Evolutionary conservation across 2,888 invertebrate genomes (phyloP), one percentile per base, ranked within the genome.

Genomic region (Lithophane ornitopus): DNA sequence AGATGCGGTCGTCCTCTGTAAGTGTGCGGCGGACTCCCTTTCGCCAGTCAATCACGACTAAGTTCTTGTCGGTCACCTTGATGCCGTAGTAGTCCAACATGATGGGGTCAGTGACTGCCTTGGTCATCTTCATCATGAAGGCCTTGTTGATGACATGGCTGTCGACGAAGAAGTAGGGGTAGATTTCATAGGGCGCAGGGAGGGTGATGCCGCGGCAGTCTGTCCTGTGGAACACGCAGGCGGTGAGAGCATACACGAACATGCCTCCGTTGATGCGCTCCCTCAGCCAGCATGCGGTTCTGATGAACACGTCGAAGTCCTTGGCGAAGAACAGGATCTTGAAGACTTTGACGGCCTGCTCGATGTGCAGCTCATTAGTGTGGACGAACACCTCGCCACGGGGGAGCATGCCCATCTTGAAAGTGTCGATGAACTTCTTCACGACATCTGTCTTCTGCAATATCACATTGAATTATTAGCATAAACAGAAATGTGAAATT

Each of bases 161-260:
- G 94, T 98, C 97, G 91, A 98, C 97, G 96, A 98, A 98, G 94
- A 97, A 97, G 92, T 98, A 97, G 4, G 98, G 98, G 94, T 97
- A 97, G 92, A 98, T 97, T 94, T 98, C 98, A 91, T 98, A 98
- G 61, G 97, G 97, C 44, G 98, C 97, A 41, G 98, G 98, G 39
- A 98, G 92, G 65, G 97, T 95, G 84, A 98, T 94, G 67, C 97
- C 98, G 77, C 96, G 95, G 92, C 97, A 97, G 90, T 98, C 98
- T 11, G 93, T 91, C 68, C 98, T 97, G 92, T 98, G 98, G 91
- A 98, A 97, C 68, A 98, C 96, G 78, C 98, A 98, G 79, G 97
- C 96, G 68, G 97, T 97, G 84, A 98, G 93, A 19, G 98, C 97
- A 89, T 98, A 98, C 78, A 98, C 97, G 93, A 98, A 98, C 96